phyloP scores from a whole-genome alignment of 1,140 invertebrate genomes.

The Zelostemma sp. region DNA sequence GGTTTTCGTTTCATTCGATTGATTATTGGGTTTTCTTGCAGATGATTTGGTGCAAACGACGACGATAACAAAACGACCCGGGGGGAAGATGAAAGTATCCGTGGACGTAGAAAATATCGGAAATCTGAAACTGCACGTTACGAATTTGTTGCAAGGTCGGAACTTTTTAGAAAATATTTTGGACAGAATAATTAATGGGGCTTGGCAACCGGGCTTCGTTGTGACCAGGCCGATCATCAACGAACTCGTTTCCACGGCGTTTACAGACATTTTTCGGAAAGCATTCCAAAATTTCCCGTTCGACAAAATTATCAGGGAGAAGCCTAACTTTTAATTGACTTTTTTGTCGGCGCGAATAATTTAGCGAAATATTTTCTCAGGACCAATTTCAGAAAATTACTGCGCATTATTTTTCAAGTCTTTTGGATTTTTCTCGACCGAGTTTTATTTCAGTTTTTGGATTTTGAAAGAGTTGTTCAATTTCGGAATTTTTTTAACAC shows the following conservation, averaged over 20 bases:
- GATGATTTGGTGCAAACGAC: slow-evolving; percentile 76
- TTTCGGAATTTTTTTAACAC: no score
- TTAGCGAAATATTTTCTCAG: no score
- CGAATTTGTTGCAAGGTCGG: slow-evolving; percentile 77
- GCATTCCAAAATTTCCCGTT: slow-evolving; percentile 79
- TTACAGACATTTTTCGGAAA: slow-evolving; percentile 83
- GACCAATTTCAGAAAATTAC: no score
- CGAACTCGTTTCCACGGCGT: slow-evolving; percentile 83
- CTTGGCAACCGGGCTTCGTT: slow-evolving; percentile 83
- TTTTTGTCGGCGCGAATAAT: no score
- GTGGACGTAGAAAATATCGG: slow-evolving; percentile 81
- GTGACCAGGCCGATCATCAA: slow-evolving; percentile 81
- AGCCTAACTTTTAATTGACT: slow-evolving; percentile 17
- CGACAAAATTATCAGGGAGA: slow-evolving; percentile 72
- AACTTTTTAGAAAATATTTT: slow-evolving; percentile 75
- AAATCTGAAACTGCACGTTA: slow-evolving; percentile 82
- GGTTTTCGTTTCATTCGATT: not conserved
- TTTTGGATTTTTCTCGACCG: no score
- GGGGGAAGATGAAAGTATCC: slow-evolving; percentile 73
- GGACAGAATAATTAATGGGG: slow-evolving; percentile 78
- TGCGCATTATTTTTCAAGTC: no score
- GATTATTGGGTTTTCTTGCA: slow-evolving; percentile 19
- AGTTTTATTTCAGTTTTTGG: no score
- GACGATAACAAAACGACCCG: slow-evolving; percentile 74
- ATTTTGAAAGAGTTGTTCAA: no score